Percentiles rank a stretch among this genome's conserved stretches.
phyloP scores from a whole-genome alignment of 2,113 vertebrate species.

The Conger conger region DNA sequence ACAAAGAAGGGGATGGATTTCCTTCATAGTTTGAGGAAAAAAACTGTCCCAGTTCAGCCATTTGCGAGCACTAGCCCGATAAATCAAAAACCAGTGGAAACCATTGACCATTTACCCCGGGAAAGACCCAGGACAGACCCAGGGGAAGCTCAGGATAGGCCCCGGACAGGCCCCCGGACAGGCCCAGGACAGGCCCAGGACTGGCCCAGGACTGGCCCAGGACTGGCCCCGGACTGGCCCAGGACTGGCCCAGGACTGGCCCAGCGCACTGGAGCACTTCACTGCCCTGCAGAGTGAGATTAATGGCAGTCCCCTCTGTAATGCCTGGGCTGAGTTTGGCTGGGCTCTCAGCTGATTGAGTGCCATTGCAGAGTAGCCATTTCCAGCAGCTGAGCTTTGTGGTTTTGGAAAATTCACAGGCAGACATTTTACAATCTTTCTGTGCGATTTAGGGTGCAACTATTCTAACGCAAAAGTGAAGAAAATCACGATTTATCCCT shows the following conservation, averaged over 20 bases:
- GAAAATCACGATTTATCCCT: not conserved
- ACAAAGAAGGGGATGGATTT: not conserved
- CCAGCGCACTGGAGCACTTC: not conserved
- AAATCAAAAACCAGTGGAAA: no score
- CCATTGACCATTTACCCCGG: not conserved
- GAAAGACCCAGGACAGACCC: no score
- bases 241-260: not conserved
- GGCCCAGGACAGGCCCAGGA: no score
- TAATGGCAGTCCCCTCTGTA: not conserved
- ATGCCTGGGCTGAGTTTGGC: not conserved
- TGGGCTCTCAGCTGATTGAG: not conserved
- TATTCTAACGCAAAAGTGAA: not conserved
- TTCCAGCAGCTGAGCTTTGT: not conserved
- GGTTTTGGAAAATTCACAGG: not conserved
- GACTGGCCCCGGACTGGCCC: no score
- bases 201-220: no score
- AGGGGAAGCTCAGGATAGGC: no score
- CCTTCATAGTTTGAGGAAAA: not conserved
- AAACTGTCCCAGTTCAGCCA: not conserved
- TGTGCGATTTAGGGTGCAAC: not conserved
- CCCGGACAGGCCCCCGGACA: no score
- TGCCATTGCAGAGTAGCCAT: not conserved
- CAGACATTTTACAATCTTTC: not conserved
- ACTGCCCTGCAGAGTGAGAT: not conserved
- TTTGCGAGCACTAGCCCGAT: not conserved